Evolutionary conservation across 2,113 vertebrate genomes (phyloP).

Genomic region (Mus pahari): DNA sequence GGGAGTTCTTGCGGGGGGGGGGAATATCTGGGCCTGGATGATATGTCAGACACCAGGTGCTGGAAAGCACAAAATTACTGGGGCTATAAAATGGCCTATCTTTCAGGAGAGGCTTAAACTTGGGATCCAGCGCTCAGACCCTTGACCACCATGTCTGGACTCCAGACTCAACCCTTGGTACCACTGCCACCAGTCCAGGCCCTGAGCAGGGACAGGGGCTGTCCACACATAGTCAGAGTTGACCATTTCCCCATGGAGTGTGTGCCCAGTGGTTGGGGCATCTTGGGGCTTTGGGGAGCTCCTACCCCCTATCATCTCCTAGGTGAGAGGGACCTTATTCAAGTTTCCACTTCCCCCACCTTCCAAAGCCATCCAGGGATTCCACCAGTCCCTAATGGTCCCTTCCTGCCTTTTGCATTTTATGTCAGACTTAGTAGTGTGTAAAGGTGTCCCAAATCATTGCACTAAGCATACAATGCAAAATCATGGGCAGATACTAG

Average conservation of each 20-base stretch:
- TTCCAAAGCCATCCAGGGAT: not conserved
- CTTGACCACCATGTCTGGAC: fast-evolving
- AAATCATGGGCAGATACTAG: not conserved
- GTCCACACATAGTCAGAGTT: not conserved
- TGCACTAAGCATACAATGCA: fast-evolving
- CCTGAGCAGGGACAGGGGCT: not conserved
- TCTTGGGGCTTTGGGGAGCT: not conserved
- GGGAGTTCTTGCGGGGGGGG: not conserved
- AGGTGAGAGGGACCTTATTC: too few species aligned
- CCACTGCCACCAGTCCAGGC: not conserved
- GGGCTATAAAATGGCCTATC: fast-evolving
- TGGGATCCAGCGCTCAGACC: not conserved
- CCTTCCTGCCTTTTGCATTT: not conserved
- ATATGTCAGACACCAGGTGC: not conserved
- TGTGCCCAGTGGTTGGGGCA: not conserved
- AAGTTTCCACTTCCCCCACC: not conserved
- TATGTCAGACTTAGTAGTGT: not conserved
- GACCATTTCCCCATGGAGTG: fast-evolving
- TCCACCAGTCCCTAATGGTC: fast-evolving
- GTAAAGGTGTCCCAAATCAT: fast-evolving
- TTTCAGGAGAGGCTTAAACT: fast-evolving
- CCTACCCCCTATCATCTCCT: not conserved
- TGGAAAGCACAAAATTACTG: fast-evolving
- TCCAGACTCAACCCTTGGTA: not conserved
- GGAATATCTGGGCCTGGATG: fast-evolving